phyloP scores from a whole-genome alignment of 2,797 vertebrate species.

The Neoniphon sammara region DNA sequence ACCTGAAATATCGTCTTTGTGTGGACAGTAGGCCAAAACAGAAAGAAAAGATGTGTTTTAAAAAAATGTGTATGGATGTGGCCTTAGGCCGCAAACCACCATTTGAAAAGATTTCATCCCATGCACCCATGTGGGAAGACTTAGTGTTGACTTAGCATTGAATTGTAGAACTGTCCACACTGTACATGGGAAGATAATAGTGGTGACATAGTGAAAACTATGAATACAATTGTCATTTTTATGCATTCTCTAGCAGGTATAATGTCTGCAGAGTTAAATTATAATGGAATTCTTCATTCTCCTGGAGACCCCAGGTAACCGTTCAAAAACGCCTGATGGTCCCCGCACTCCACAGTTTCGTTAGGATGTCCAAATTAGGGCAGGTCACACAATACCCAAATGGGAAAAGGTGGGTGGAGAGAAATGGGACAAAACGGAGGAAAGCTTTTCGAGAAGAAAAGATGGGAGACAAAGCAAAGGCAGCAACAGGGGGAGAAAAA shows the following conservation, averaged over 20 bases:
- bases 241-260: no score
- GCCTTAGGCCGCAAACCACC: constrained; percentile 16
- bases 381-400: constrained; percentile 1
- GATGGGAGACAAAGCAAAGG: constrained; percentile 38
- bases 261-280: no score
- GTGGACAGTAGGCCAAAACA: no score
- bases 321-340: no score
- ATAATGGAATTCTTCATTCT: no score
- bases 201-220: no score
- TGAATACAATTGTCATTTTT: no score
- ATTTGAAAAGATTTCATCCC: constrained; percentile 41
- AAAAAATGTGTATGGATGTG: no score
- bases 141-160: constrained; percentile 17
- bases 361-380: neutral
- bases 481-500: neutral
- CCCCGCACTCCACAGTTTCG: neutral
- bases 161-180: neutral
- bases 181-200: no score
- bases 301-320: no score
- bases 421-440: constrained; percentile 26
- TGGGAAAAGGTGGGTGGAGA: constrained; percentile 16
- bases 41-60: no score
- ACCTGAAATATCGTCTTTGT: no score
- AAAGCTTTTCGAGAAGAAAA: constrained; percentile 27
- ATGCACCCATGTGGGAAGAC: constrained; percentile 31